phyloP scores from a whole-genome alignment of 2,888 invertebrate genomes.

The Phaedon cochleariae region DNA sequence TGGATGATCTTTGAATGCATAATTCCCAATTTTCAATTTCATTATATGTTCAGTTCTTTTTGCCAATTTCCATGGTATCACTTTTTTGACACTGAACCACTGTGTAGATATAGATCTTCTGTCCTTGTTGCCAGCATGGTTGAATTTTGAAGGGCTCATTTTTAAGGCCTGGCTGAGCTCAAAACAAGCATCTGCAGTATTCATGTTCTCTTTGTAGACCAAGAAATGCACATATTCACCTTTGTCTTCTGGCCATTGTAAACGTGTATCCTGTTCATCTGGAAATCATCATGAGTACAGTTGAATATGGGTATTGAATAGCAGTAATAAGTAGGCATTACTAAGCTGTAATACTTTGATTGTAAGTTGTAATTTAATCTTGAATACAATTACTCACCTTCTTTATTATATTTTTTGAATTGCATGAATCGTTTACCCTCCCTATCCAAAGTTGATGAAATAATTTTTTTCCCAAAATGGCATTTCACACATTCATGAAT shows the following conservation, averaged over 20 bases:
- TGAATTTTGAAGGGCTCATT: slow-evolving; percentile 74
- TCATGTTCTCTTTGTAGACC: slow-evolving; percentile 91
- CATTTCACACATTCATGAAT: slow-evolving; percentile 79
- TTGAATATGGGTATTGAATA: too few relatives aligned
- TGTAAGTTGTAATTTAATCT: too few relatives aligned
- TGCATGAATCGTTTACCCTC: slow-evolving; percentile 71
- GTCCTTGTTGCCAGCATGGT: slow-evolving; percentile 95
- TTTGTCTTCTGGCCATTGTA: slow-evolving; percentile 69
- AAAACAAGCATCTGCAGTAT: slow-evolving; percentile 87
- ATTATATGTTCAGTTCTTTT: slow-evolving; percentile 63
- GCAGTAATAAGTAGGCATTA: too few relatives aligned
- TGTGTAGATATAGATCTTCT: slow-evolving; percentile 92
- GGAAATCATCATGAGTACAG: slow-evolving; percentile 22
- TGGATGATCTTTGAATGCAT: slow-evolving; percentile 70
- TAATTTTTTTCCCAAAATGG: slow-evolving; percentile 70
- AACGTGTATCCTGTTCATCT: slow-evolving; percentile 64
- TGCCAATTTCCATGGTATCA: slow-evolving; percentile 71
- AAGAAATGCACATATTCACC: slow-evolving; percentile 83
- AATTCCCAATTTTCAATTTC: slow-evolving; percentile 78
- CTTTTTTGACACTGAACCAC: slow-evolving; percentile 78
- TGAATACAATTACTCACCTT: too few relatives aligned
- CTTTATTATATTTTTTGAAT: slow-evolving; percentile 63
- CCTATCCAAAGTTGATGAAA: slow-evolving; percentile 73
- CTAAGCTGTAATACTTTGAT: too few relatives aligned
- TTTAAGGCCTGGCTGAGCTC: slow-evolving; percentile 73